phyloP scores from a whole-genome alignment of 2,113 vertebrate genomes.

The Pampusana beccarii region DNA sequence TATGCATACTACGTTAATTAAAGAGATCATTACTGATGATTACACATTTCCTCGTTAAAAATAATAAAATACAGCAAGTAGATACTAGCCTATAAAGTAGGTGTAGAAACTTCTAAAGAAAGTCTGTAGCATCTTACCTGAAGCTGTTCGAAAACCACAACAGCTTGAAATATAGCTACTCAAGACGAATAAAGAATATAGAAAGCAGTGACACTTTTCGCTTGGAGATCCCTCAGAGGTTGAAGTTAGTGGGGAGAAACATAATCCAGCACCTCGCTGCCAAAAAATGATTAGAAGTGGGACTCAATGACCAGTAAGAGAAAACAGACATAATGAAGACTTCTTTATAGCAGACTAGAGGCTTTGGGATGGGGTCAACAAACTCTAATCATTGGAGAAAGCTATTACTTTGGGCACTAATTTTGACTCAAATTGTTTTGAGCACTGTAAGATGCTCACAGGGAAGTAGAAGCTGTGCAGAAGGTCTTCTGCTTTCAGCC shows the following conservation, averaged over 20 bases:
- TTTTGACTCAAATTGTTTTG: neutral
- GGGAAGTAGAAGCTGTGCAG: neutral
- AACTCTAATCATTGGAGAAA: fast-evolving
- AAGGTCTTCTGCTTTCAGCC: neutral
- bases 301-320: neutral
- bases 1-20: neutral
- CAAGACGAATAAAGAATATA: neutral
- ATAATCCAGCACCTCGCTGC: fast-evolving
- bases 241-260: neutral
- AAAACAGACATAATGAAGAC: neutral
- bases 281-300: neutral
- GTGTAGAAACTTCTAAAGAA: neutral
- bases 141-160: neutral
- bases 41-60: neutral
- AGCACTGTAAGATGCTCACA: neutral
- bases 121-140: neutral
- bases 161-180: neutral
- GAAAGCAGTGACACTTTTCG: neutral
- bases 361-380: neutral
- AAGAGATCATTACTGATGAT: neutral
- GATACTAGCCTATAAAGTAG: neutral
- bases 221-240: neutral
- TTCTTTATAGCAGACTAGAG: neutral
- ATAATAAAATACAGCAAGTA: neutral
- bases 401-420: neutral